A percentile compares a stretch with the other conserved stretches of the same genome.
These are phyloP conservation scores for Sebastes taczanowskii DNA, from an alignment of 2,797 vertebrate species.

Conservation along the genomic window DNA sequence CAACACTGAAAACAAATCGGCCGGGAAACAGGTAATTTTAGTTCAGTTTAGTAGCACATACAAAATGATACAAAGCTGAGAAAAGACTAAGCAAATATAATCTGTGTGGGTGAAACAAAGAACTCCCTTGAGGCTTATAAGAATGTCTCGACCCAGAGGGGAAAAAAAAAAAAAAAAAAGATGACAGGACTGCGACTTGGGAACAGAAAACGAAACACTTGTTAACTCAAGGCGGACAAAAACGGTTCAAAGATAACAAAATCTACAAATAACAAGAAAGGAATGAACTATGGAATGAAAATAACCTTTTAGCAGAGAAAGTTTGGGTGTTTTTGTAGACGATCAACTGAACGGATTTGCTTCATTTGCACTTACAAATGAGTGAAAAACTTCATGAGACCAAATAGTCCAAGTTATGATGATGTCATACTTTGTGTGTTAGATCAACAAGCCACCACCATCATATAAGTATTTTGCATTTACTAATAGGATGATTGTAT, in stretches of 20 bases:
- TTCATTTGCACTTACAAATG: background rate
- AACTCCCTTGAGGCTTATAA: constrained; percentile 9
- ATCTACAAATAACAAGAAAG: constrained; percentile 41
- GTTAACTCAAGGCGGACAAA: constrained; percentile 30
- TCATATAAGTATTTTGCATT: background rate
- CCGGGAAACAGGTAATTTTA: constrained; percentile 89
- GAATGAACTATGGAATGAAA: constrained; percentile 4
- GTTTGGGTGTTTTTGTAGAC: background rate
- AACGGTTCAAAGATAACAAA: constrained; percentile 42
- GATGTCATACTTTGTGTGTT: background rate
- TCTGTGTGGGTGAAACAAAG: constrained; percentile 46
- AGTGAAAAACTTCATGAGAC: background rate
- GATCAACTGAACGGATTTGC: background rate
- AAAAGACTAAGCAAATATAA: background rate
- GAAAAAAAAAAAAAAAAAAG: background rate
- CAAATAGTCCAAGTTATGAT: background rate
- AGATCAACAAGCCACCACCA: background rate
- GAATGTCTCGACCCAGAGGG: constrained; percentile 13
- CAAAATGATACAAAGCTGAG: constrained; percentile 23
- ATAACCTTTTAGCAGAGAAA: constrained; percentile 1
- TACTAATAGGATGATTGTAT: background rate
- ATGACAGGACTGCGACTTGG: constrained; percentile 45
- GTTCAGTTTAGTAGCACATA: constrained; percentile 1
- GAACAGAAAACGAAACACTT: constrained; percentile 42
- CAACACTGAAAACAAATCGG: constrained; percentile 92